Evolutionary conservation across 1,140 invertebrate species (phyloP), one percentile per base, ranked within the genome.

Genomic region (Papilio aristodemus): DNA sequence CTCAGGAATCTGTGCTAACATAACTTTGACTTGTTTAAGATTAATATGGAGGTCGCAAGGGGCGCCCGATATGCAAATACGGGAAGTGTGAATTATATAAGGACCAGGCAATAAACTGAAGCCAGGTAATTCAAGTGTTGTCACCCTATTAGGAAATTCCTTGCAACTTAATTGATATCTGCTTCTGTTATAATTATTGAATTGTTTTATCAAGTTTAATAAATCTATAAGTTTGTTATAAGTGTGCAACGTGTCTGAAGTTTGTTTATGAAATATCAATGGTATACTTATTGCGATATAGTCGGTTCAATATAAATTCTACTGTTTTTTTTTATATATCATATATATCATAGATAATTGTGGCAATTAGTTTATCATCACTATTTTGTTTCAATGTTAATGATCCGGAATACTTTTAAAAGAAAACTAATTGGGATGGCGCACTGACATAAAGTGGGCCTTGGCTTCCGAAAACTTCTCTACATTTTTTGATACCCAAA

Each of bases 1-100:
- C 7, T 7, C n/a, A 36, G n/a, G 32, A 37, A 36, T 59, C 58
- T 37, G 14, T 17, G 58, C n/a, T 32, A 17, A 37, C n/a, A 36
- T 59, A 59, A 59, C 54, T 57, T 57, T 6, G 54, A n/a, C 54
- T 22, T n/a, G 25, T 59, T 37, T 37, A 59, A 59, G 25, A 59
- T 59, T 59, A 59, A 59, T 59, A 59, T 59, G 27, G 25, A 36
- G 25, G 58, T 36, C 58, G 58, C 5, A 5, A 4, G 17, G 1
- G 6, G 43, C 43, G 32, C n/a, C 27, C 27, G 58, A 59, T 59
- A 59, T 59, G 58, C 32, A 59, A 59, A 14, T 59, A 59, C 32
- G 32, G 58, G 58, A 59, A 59, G 32, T 59, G 32, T 37, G 13
- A 59, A 59, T 59, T 9, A 59, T 36, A 37, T n/a, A 59, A 14